A percentile compares a stretch with the other conserved stretches of the same genome.
These are phyloP conservation scores for Nasonia longicornis DNA, from an alignment of 1,140 invertebrate species.

Conservation along the genomic window DNA sequence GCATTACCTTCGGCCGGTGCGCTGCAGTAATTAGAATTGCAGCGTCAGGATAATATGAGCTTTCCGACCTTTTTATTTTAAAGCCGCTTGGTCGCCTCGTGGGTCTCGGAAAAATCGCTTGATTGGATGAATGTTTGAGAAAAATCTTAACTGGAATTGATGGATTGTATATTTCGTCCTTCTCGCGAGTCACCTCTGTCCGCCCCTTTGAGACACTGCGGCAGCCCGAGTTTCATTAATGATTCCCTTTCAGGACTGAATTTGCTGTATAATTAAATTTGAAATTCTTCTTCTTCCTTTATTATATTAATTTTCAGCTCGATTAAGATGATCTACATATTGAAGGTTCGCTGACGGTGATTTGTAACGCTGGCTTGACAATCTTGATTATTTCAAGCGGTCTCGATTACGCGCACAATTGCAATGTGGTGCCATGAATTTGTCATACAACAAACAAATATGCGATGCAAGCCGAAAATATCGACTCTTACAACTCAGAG, in stretches of 20 bases:
- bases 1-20: background rate
- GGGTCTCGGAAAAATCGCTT: constrained; percentile 2
- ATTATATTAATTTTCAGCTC: background rate
- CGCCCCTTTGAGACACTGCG: background rate
- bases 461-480: no score
- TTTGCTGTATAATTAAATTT: background rate
- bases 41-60: constrained; percentile 19
- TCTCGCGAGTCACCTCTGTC: background rate
- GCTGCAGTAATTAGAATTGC: constrained; percentile 36
- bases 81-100: background rate
- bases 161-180: constrained; percentile 26
- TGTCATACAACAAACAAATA: no score
- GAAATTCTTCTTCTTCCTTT: background rate
- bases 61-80: background rate
- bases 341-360: no score
- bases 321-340: background rate
- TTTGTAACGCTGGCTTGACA: no score
- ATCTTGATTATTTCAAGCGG: no score
- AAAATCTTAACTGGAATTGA: constrained; percentile 34
- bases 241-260: background rate
- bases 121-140: constrained; percentile 33
- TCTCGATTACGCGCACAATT: no score
- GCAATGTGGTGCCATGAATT: no score
- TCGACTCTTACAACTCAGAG: no score
- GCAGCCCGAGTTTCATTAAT: background rate